phyloP scores from a whole-genome alignment of 2,797 vertebrate species.

The Neostethus bicornis region DNA sequence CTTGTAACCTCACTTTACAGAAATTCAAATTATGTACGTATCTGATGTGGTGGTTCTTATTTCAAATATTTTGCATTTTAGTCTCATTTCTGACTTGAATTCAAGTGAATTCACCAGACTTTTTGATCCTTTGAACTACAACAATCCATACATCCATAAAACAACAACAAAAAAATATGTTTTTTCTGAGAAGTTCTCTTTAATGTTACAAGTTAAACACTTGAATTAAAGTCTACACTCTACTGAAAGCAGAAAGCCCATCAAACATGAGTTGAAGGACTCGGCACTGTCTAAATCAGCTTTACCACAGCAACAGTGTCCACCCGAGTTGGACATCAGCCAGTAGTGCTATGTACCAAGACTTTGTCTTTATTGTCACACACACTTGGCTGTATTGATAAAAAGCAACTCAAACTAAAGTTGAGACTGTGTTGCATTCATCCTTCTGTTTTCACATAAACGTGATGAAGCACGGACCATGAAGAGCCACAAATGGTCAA shows the following conservation, averaged over 20 bases:
- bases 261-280: background rate
- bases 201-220: too few relatives aligned
- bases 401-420: background rate
- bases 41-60: too few relatives aligned
- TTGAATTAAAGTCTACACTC: background rate
- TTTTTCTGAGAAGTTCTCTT: too few relatives aligned
- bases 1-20: too few relatives aligned
- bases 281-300: background rate
- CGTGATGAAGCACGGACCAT: conserved; percentile 1
- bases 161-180: background rate
- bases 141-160: background rate
- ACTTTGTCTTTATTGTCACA: conserved; percentile 1
- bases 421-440: background rate
- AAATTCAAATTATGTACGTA: too few relatives aligned
- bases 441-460: background rate
- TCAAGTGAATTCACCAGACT: too few relatives aligned
- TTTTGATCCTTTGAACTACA: too few relatives aligned
- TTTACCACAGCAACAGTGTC: background rate
- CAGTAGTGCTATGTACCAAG: background rate
- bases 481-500: conserved; percentile 2
- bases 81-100: too few relatives aligned
- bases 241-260: background rate
- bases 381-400: background rate
- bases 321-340: conserved; percentile 2
- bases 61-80: too few relatives aligned